Percentiles rank a stretch among this genome's conserved stretches.
Evolutionary conservation across 1,140 invertebrate genomes (phyloP).

Genomic region (Popillia japonica): DNA sequence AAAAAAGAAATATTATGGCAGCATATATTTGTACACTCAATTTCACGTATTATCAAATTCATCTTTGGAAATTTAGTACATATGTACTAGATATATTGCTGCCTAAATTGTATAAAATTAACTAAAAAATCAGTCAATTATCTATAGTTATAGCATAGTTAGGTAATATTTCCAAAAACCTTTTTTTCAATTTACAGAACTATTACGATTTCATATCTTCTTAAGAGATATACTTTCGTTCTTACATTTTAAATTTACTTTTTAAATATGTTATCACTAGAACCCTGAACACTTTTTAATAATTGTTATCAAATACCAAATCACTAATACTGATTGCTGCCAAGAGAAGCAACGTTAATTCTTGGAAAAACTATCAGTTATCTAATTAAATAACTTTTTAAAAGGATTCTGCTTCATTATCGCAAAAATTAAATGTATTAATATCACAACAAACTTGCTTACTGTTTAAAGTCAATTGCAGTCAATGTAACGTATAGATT

Average conservation of each 20-base stretch:
- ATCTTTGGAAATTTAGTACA: neutral
- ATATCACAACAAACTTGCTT: too few relatives aligned
- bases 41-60: neutral
- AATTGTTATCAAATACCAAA: too few relatives aligned
- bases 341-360: too few relatives aligned
- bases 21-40: slow-evolving; percentile 8
- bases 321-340: too few relatives aligned
- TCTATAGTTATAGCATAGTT: neutral
- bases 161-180: neutral
- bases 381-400: too few relatives aligned
- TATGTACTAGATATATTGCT: neutral
- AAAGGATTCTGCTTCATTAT: too few relatives aligned
- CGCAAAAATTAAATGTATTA: too few relatives aligned
- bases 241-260: neutral
- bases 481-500: too few relatives aligned
- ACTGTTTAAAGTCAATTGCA: too few relatives aligned
- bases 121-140: slow-evolving; percentile 1
- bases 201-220: neutral
- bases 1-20: slow-evolving; percentile 4
- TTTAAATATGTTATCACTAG: slow-evolving; percentile 21
- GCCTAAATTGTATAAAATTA: neutral
- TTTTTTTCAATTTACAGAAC: neutral
- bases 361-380: too few relatives aligned
- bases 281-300: too few relatives aligned
- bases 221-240: neutral